phyloP scores from a whole-genome alignment of 2,797 vertebrate species.

The Cheirogaleus major region DNA sequence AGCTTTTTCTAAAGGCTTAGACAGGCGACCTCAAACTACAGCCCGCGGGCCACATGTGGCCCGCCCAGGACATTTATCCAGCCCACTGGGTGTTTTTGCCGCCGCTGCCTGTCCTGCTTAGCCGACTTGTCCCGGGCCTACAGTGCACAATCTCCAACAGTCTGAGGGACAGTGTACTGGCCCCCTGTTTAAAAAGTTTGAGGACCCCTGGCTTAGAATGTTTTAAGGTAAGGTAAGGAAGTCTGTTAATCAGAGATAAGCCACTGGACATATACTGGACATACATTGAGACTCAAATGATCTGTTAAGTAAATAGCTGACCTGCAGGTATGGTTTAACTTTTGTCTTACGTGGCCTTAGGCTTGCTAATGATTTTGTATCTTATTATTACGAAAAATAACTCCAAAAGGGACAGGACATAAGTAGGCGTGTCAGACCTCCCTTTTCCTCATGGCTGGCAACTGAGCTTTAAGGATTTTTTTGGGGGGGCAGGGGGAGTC shows the following conservation, averaged over 20 bases:
- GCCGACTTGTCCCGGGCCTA: too few species aligned
- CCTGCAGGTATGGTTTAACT: not conserved
- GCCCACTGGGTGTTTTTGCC: too few species aligned
- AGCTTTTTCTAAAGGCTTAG: not conserved
- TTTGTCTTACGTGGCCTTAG: not conserved
- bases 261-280: not conserved
- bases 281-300: not conserved
- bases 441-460: not conserved
- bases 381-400: not conserved
- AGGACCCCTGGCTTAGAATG: not conserved
- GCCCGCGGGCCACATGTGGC: too few species aligned
- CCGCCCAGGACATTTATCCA: too few species aligned
- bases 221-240: not conserved
- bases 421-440: not conserved
- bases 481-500: rapidly evolving
- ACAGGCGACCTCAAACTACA: not conserved
- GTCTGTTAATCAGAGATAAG: not conserved
- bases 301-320: not conserved
- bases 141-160: too few species aligned
- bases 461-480: not conserved
- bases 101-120: too few species aligned
- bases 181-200: too few species aligned
- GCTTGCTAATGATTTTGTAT: not conserved
- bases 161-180: too few species aligned
- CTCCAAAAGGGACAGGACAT: not conserved